Percentiles rank a stretch among this genome's conserved stretches.
Evolutionary conservation across 2,113 vertebrate genomes (phyloP).

Genomic region (Bubo scandiacus): DNA sequence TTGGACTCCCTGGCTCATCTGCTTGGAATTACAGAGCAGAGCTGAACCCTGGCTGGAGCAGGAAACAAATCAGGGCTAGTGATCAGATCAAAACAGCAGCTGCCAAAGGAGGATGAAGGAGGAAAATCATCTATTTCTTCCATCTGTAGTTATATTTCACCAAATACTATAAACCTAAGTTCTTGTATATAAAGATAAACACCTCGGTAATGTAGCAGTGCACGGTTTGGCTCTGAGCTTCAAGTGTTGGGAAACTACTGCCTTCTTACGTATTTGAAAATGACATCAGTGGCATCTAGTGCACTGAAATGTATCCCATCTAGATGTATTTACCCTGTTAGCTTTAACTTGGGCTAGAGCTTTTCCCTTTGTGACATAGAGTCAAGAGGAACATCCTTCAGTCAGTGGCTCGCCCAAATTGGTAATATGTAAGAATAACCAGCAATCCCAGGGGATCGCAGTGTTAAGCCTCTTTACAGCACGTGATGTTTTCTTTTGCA

Average conservation of each 20-base stretch:
- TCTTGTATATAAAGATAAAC: neutral
- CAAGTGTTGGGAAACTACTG: neutral
- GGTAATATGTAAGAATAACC: neutral
- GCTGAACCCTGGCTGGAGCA: slow-evolving; percentile 80
- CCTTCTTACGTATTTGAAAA: neutral
- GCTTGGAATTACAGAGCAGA: slow-evolving; percentile 85
- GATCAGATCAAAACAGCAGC: slow-evolving; percentile 81
- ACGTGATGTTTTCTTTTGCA: neutral
- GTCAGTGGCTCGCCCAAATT: accelerated
- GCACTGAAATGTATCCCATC: neutral
- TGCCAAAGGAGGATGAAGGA: slow-evolving; percentile 72
- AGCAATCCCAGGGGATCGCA: neutral
- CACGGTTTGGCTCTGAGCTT: neutral
- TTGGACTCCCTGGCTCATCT: slow-evolving; percentile 79
- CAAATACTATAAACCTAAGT: neutral
- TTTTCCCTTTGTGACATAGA: neutral
- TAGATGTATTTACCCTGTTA: neutral
- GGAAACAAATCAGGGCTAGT: slow-evolving; percentile 78
- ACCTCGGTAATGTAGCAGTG: neutral
- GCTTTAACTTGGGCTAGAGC: neutral
- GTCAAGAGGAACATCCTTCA: neutral
- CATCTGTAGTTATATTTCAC: slow-evolving; percentile 22
- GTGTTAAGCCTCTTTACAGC: neutral
- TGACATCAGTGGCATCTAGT: neutral
- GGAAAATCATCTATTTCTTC: slow-evolving; percentile 51